Base-by-base conservation (phyloP, 2,888 invertebrate genomes). In the Eurytoma adleriae region DNA sequence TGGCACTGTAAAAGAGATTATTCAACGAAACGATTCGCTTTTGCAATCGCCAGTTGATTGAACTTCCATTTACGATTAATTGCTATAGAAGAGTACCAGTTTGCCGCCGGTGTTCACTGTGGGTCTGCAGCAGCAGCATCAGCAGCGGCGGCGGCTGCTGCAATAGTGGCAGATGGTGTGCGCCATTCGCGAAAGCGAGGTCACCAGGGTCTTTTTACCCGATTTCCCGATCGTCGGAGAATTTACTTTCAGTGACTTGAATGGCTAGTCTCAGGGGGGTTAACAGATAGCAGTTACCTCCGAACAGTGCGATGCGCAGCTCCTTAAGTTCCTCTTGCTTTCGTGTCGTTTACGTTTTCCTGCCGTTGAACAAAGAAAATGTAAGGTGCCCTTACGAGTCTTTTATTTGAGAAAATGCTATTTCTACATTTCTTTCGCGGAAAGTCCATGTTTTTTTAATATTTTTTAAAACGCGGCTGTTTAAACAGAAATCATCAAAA, bases 191-290 rank as follows among this genome's bases (percentile, higher is more conserved):
- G 14, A 57, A 24, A 69, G 54, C 57, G 18, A 59, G 52, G 75
- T 82, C 78, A 59, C 82, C 61, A 59, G 78, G 81, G 78, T 79
- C 76, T 68, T 84, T 83, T 82, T 80, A 80, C 74, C 71, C 68
- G 78, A 70, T 54, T 78, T 64, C 61, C 30, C 73, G 74, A 78
- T 82, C 81, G 18, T 61, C 68, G 40, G 77, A 70, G 82, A 84
- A 83, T 85, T 84, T 86, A 85, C 83, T 84, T 83, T 78, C 69
- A 27, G 54, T 78, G 72, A 85, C 80, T 84, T 80, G 83, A 86
- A 84, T 84, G 83, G 83, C 77, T 81, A 69, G 79, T 82, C 84
- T 75, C 84, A 59, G 48, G 84, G 78, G 85, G 16, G 57, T 73
- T 78, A 82, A 76, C 70, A 74, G 78, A 74, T 73, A 78, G 70